Base-by-base conservation (phyloP, 1,140 invertebrate genomes). In the Drosophila ironensis region DNA sequence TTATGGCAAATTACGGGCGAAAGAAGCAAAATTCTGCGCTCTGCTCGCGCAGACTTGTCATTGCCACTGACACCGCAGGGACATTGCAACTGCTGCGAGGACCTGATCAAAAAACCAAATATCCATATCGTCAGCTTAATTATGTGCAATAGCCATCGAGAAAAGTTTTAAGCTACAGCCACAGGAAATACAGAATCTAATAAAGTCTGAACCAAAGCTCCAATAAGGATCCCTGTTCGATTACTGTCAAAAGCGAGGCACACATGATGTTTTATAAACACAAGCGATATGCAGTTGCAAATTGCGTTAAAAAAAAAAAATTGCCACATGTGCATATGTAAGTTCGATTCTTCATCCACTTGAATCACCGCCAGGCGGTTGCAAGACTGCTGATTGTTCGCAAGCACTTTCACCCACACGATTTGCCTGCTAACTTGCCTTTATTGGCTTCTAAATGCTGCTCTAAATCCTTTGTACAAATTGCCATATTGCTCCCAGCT, bases 361-460 rank as follows among this genome's bases (percentile, higher is more conserved):
- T 28, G 57, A 63, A 24, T 63, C 33, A 33, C 30, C 30, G 33
- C 25, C 20, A 42, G 42, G 33, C 60, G 42, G 24, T 57, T n/a
- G n/a, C n/a, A n/a, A n/a, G 63, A 63, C 19, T 57, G 52, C 25
- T 59, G 53, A 48, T 70, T 69, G 52, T 59, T 57, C 38, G 52
- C 44, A n/a, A 35, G 20, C 14, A 51, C 53, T 44, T 40, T 56
- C 57, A 47, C 48, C 38, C 59, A 50, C 70, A 54, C 40, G 51
- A 77, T 56, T 54, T 60, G 38, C 30, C 60, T 67, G 76, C 68
- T 76, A 82, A 82, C 78, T 77, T 77, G 46, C 50, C 42, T 77
- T 82, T 82, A 82, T 82, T 82, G 78, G 78, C 78, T 82, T 73
- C 78, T 82, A 84, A 82, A 82, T 82, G 78, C 78, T 84, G 45